A percentile compares a stretch with the other conserved stretches of the same genome.
These are phyloP conservation scores for Oconnorella tubifera DNA, from an alignment of 2,888 invertebrate species.

Conservation along the genomic window DNA sequence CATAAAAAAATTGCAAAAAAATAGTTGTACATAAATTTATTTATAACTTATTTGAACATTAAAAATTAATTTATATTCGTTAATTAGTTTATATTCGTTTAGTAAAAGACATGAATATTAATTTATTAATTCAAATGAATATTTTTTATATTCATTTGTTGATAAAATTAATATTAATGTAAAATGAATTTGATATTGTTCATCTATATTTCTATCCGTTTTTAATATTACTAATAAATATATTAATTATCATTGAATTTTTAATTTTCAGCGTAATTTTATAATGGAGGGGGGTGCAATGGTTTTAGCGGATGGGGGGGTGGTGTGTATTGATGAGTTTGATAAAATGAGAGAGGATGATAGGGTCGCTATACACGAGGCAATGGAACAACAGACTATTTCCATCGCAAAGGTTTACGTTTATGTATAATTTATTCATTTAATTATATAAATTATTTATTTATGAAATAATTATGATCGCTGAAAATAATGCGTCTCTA, in stretches of 20 bases:
- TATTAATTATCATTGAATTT: no score
- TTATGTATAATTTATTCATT: no score
- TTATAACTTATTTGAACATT: not conserved
- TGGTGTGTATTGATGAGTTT: slow-evolving; percentile 99
- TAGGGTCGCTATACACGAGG: slow-evolving; percentile 97
- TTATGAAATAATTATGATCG: not conserved
- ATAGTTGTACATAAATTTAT: not conserved
- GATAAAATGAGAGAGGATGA: slow-evolving; percentile 99
- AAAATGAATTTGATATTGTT: not conserved
- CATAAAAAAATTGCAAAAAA: not conserved
- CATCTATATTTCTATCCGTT: not conserved
- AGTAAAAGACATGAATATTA: no score
- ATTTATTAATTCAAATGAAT: no score
- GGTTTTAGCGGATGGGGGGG: slow-evolving; percentile 98
- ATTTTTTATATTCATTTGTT: not conserved
- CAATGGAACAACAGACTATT: slow-evolving; percentile 99
- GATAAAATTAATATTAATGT: not conserved
- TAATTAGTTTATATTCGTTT: no score
- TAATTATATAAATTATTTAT: not conserved
- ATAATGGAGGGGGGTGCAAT: slow-evolving; percentile 99
- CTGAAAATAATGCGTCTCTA: not conserved
- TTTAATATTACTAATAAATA: no score
- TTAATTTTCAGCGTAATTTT: slow-evolving; percentile 76
- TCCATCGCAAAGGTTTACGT: slow-evolving; percentile 83
- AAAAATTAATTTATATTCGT: not conserved